Evolutionary conservation across 2,888 invertebrate genomes (phyloP).

Genomic region (Escarpia spicata): DNA sequence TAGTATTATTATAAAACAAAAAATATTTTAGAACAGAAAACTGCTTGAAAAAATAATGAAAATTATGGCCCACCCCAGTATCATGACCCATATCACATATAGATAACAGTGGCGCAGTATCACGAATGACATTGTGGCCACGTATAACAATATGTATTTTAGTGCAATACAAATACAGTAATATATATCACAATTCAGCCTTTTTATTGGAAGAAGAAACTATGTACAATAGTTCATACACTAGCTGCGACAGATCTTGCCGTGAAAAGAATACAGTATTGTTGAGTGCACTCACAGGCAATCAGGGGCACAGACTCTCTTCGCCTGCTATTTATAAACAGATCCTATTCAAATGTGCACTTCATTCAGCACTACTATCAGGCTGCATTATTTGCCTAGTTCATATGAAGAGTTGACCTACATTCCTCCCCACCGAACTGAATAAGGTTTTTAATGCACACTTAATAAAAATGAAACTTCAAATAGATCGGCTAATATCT

Average conservation of each 20-base stretch:
- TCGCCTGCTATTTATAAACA: neutral
- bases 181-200: neutral
- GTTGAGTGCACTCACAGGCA: neutral
- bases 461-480: neutral
- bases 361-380: neutral
- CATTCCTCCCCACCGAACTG: neutral
- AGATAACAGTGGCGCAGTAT: neutral
- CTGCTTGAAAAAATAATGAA: neutral
- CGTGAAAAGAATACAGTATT: neutral
- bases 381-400: conserved; percentile 1
- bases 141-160: neutral
- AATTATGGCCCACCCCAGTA: no score
- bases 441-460: neutral
- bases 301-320: neutral
- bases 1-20: neutral
- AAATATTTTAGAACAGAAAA: neutral
- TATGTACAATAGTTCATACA: neutral
- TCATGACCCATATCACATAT: no score
- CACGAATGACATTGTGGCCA: neutral
- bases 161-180: neutral
- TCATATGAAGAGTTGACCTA: neutral
- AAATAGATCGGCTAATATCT: neutral
- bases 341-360: neutral
- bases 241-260: neutral
- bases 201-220: neutral